phyloP scores from a whole-genome alignment of 2,797 vertebrate species.

The Apogon talboti region DNA sequence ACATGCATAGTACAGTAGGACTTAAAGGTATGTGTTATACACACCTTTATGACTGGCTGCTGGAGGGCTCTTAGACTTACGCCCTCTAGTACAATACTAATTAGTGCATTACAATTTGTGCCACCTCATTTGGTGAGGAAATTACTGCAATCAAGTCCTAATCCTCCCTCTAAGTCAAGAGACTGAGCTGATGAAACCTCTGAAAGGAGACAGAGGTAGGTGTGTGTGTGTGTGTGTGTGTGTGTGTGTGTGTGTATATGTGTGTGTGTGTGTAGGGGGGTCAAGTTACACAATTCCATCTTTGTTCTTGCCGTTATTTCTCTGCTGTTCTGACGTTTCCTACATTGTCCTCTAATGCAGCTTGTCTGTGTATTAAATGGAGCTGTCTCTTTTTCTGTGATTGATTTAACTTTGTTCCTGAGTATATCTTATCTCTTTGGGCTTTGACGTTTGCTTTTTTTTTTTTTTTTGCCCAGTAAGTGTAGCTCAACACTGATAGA shows the following conservation, averaged over 20 bases:
- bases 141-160: conserved; percentile 69
- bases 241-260: conserved; percentile 3
- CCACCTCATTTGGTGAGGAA: conserved; percentile 67
- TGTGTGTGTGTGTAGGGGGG: neutral
- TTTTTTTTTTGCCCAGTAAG: neutral
- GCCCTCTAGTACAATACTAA: conserved; percentile 57
- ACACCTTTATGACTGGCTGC: conserved; percentile 28
- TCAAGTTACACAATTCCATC: neutral
- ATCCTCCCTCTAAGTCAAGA: conserved; percentile 62
- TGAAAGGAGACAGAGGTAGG: conserved; percentile 11
- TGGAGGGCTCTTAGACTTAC: conserved; percentile 34
- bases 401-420: conserved; percentile 27
- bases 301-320: conserved; percentile 17
- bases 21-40: conserved; percentile 26
- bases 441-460: conserved; percentile 3
- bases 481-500: no score
- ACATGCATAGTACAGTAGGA: neutral
- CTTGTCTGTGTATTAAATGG: conserved; percentile 12
- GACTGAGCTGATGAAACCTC: conserved; percentile 43
- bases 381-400: conserved; percentile 15
- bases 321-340: conserved; percentile 17
- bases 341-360: conserved; percentile 22
- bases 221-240: conserved; percentile 9
- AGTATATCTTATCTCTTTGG: conserved; percentile 34
- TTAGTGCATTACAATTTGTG: conserved; percentile 69